phyloP scores from a whole-genome alignment of 2,113 vertebrate genomes.

The Carettochelys insculpta region DNA sequence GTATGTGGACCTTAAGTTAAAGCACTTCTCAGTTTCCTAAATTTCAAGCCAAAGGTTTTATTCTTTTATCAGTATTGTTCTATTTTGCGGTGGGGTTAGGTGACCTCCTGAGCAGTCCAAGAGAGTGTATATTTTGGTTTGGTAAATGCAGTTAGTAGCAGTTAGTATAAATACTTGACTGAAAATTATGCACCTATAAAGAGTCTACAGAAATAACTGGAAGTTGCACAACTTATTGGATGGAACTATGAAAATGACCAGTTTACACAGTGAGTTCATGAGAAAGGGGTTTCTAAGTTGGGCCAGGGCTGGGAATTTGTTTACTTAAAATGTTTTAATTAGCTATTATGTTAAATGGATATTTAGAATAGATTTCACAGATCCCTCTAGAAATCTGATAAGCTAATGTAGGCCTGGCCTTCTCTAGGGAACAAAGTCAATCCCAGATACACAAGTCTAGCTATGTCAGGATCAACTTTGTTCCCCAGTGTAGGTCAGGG shows the following conservation, averaged over 20 bases:
- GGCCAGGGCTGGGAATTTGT: not conserved
- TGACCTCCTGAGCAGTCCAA: not conserved
- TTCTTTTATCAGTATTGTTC: not conserved
- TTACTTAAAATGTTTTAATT: not conserved
- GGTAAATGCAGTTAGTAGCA: not conserved
- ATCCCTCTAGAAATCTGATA: not conserved
- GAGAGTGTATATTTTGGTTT: not conserved
- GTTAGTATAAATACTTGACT: not conserved
- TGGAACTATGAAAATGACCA: not conserved
- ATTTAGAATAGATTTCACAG: not conserved
- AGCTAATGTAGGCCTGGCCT: not conserved
- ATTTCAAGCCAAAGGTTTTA: not conserved
- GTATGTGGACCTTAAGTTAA: not conserved
- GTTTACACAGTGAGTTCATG: not conserved
- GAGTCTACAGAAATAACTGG: not conserved
- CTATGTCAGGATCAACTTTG: too few relatives aligned
- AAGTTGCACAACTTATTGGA: not conserved
- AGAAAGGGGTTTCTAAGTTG: not conserved
- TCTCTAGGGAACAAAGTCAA: too few relatives aligned
- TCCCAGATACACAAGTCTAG: too few relatives aligned
- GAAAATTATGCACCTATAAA: not conserved
- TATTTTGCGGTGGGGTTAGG: rapidly evolving
- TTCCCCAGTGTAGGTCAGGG: too few relatives aligned
- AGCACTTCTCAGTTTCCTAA: not conserved
- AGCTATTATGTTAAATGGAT: not conserved